phyloP scores from a whole-genome alignment of 2,888 invertebrate species.

The Biston stratarius region DNA sequence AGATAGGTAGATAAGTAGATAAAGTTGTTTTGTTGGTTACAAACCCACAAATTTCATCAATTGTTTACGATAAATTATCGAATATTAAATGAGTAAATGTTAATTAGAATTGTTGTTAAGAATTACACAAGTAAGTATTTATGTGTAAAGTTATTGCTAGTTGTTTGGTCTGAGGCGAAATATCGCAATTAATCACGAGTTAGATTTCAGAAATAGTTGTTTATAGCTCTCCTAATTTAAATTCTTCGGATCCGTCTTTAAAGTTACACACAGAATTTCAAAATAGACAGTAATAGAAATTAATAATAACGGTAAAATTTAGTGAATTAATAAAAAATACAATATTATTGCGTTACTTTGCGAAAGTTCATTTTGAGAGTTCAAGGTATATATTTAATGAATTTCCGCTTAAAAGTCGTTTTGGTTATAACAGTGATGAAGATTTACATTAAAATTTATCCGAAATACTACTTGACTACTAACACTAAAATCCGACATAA shows the following conservation, averaged over 20 bases:
- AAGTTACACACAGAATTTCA: conserved; percentile 15
- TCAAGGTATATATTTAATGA: too few relatives aligned
- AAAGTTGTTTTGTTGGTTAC: conserved; percentile 3
- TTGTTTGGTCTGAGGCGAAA: conserved; percentile 6
- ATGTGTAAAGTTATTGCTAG: conserved; percentile 22
- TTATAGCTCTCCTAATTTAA: conserved; percentile 16
- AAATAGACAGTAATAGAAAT: not conserved
- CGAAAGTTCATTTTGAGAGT: too few relatives aligned
- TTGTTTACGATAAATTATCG: conserved; percentile 18
- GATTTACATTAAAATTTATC: too few relatives aligned
- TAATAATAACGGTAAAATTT: not conserved
- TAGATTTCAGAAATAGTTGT: conserved; percentile 28
- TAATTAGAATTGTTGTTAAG: conserved; percentile 32
- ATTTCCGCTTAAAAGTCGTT: too few relatives aligned
- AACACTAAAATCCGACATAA: too few relatives aligned
- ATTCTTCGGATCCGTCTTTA: conserved; percentile 20
- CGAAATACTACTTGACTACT: too few relatives aligned
- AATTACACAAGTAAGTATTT: conserved; percentile 27
- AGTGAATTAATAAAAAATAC: not conserved
- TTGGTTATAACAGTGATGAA: too few relatives aligned
- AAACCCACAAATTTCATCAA: conserved; percentile 12
- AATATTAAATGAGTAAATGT: conserved; percentile 3
- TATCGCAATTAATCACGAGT: conserved; percentile 24
- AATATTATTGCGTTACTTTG: too few relatives aligned
- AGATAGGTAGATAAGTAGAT: not conserved